These are phyloP conservation scores for Hippocampus zosterae DNA, from an alignment of 2,113 vertebrate species.

Conservation along the genomic window DNA sequence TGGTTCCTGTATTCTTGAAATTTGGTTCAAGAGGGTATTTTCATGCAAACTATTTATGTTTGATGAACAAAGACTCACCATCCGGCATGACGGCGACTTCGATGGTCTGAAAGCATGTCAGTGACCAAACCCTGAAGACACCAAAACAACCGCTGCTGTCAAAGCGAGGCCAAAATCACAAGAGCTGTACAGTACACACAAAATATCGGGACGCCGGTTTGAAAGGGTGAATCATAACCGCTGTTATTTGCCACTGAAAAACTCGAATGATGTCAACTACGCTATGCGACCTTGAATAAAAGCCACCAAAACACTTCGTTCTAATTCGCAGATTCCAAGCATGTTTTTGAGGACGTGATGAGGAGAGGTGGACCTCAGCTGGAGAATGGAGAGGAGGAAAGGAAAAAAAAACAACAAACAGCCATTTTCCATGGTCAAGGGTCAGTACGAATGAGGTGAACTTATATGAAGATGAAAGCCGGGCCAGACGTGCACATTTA, in stretches of 20 bases:
- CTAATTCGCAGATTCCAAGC: not conserved
- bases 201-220: not conserved
- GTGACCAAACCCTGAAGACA: not conserved
- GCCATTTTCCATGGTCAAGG: not conserved
- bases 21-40: no score
- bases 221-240: slow-evolving; percentile 1
- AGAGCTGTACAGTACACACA: not conserved
- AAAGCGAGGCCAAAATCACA: not conserved
- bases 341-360: not conserved
- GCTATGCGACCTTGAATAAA: not conserved
- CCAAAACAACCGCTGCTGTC: not conserved
- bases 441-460: slow-evolving; percentile 6
- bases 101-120: not conserved
- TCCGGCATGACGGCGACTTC: not conserved
- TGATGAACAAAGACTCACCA: not conserved
- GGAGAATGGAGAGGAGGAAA: not conserved
- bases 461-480: slow-evolving; percentile 1
- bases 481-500: not conserved
- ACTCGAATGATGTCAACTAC: not conserved
- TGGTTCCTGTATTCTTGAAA: no score
- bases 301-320: not conserved
- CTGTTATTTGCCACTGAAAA: not conserved
- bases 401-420: slow-evolving; percentile 2
- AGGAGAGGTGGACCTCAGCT: slow-evolving; percentile 1
- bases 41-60: no score